Conservation (phyloP, 2,888 invertebrate species). For the Pachycephus smyrnensis region DNA sequence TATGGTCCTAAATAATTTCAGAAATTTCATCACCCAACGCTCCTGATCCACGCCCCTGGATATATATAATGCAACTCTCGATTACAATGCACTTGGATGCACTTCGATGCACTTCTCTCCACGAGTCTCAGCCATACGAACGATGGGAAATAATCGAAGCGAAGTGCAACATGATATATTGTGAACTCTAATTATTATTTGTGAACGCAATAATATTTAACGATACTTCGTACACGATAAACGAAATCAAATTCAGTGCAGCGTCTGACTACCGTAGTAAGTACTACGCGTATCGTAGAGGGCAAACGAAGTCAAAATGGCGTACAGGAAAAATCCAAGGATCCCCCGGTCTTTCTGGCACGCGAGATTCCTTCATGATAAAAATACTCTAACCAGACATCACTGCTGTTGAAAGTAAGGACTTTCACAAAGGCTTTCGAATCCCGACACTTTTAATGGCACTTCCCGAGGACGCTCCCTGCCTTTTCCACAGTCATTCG, state of each 20-base stretch:
- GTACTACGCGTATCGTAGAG: background rate
- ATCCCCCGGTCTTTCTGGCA: background rate
- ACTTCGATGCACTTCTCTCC: background rate
- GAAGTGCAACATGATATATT: background rate
- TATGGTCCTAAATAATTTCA: background rate
- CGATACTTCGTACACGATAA: background rate
- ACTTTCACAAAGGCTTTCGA: slow-evolving; percentile 15
- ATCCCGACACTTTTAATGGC: slow-evolving; percentile 31
- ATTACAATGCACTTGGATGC: background rate
- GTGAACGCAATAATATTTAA: background rate
- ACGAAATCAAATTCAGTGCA: background rate
- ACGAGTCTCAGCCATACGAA: background rate
- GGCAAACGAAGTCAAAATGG: background rate
- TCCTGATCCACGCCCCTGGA: background rate
- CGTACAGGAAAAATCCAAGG: background rate
- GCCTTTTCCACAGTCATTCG: background rate
- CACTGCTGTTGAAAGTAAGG: background rate
- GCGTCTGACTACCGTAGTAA: too few species aligned
- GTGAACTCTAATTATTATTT: background rate
- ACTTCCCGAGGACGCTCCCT: slow-evolving; percentile 24
- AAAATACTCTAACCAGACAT: background rate
- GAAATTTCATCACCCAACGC: background rate
- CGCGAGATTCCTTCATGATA: background rate
- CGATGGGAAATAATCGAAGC: background rate
- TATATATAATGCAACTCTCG: background rate